Percentiles rank a stretch among this genome's conserved stretches.
Evolutionary conservation across 1,140 invertebrate genomes (phyloP).

Genomic region (Drosophila prosaltans): DNA sequence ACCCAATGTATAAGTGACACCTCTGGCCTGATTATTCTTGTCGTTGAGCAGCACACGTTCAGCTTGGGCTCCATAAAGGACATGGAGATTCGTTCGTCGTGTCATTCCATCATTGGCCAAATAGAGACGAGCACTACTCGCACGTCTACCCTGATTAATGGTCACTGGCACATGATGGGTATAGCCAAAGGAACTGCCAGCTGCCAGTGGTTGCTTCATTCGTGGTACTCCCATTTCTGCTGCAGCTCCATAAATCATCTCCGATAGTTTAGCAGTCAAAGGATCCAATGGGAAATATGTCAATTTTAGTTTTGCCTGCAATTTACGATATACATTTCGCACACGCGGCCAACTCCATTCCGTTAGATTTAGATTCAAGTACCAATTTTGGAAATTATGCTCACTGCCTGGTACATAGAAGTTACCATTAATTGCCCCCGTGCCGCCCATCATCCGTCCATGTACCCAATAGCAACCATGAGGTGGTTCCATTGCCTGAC

Average conservation of each 20-base stretch:
- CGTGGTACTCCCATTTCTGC: constrained; percentile 83
- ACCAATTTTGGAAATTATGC: constrained; percentile 86
- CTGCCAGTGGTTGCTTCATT: constrained; percentile 84
- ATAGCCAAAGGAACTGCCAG: constrained; percentile 82
- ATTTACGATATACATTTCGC: constrained; percentile 84
- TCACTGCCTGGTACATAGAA: constrained; percentile 88
- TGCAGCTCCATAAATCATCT: constrained; percentile 43
- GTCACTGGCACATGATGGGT: constrained; percentile 84
- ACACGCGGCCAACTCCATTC: constrained; percentile 88
- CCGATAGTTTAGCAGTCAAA: constrained; percentile 83
- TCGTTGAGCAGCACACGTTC: constrained; percentile 86
- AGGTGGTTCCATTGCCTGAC: constrained; percentile 72
- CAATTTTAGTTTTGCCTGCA: constrained; percentile 32
- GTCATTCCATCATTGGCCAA: constrained; percentile 86
- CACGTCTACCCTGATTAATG: constrained; percentile 84
- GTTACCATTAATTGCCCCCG: constrained; percentile 89
- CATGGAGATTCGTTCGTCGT: constrained; percentile 86
- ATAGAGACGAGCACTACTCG: constrained; percentile 85
- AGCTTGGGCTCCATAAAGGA: constrained; percentile 86
- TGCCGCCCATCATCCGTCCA: constrained; percentile 88
- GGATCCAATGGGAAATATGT: constrained; percentile 36
- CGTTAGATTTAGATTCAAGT: constrained; percentile 83
- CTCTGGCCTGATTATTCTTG: constrained; percentile 85
- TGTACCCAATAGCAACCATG: constrained; percentile 85
- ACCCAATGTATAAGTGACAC: constrained; percentile 87